Conservation (phyloP, 2,888 invertebrate genomes). For the Chloromyia formosa region DNA sequence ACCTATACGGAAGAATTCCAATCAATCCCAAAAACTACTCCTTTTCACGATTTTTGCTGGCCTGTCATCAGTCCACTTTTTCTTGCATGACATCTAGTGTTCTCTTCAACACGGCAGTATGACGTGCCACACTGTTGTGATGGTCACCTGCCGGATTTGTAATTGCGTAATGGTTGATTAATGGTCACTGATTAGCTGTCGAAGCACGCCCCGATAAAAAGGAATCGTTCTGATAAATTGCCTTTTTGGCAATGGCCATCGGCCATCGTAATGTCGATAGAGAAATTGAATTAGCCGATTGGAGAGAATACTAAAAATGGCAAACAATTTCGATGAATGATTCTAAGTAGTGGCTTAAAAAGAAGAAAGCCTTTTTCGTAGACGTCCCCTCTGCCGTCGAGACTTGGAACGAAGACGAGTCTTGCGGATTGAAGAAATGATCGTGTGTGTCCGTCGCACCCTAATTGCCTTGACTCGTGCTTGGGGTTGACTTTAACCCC, state of each 20-base stretch:
- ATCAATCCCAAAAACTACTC: neutral
- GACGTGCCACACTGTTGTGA: slow-evolving; percentile 21
- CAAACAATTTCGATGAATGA: too few species aligned
- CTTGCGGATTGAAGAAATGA: too few species aligned
- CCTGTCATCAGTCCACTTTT: neutral
- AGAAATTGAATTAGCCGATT: too few species aligned
- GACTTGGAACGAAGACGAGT: too few species aligned
- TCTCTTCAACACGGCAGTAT: neutral
- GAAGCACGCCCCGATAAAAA: slow-evolving; percentile 4
- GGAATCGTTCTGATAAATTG: slow-evolving; percentile 44
- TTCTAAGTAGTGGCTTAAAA: too few species aligned
- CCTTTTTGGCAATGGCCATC: neutral
- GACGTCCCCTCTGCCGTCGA: too few species aligned
- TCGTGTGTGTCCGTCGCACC: too few species aligned
- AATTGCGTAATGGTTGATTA: slow-evolving; percentile 48
- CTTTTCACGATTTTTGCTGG: neutral
- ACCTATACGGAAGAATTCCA: neutral
- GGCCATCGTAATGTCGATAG: too few species aligned
- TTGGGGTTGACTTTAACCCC: too few species aligned
- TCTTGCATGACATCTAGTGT: neutral
- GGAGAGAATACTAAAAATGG: too few species aligned
- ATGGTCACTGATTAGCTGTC: slow-evolving; percentile 47
- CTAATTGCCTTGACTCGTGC: too few species aligned
- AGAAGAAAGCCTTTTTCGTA: too few species aligned
- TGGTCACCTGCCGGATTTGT: slow-evolving; percentile 30